Evolutionary conservation across 2,797 vertebrate genomes (phyloP), one percentile per base, ranked within the genome.

Genomic region (Apodemus agrarius): DNA sequence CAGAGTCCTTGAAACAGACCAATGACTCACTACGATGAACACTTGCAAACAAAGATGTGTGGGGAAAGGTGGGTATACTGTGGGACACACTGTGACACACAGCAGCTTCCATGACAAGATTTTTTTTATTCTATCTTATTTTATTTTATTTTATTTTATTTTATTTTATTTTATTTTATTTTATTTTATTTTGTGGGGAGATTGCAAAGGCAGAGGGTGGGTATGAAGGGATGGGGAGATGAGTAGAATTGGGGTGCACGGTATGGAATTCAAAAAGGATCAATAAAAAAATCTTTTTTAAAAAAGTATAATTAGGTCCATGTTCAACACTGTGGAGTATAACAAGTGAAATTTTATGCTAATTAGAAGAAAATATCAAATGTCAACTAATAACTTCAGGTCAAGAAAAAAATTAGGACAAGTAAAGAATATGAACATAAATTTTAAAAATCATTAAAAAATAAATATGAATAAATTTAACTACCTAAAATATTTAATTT

Each of bases 271-370:
- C 8, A 72, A 37, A 37, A 72, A 72, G n/a, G 3, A 72, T 37
- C n/a, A 37, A 72, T 72, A 37, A 72, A 72, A 72, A 72, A 37
- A 34, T n/a, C 17, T 1, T 37, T 21, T 69, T n/a, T 14, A 2
- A 92, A 92, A 96, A 89, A n/a, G 75, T 57, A 92, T 80, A 86
- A 94, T 61, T 92, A 61, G 22, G 52, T 81, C 10, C 21, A 16
- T 78, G 24, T 24, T 7, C 8, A 65, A 92, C 84, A 91, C 65
- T 52, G n/a, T 85, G 29, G 54, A n/a, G 69, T 61, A 52, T 80
- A 89, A 67, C 31, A 40, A 76, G 40, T 37, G 40, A 85, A 91
- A 67, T 9, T 24, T 89, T 86, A 81, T n/a, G 89, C 57, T 19
- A 81, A 75, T 75, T 86, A 92, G 80, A 94, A 75, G n/a, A 76